A percentile compares a stretch with the other conserved stretches of the same genome.
Conservation (phyloP, 2,797 vertebrate genomes). For the Danio tinwini region DNA sequence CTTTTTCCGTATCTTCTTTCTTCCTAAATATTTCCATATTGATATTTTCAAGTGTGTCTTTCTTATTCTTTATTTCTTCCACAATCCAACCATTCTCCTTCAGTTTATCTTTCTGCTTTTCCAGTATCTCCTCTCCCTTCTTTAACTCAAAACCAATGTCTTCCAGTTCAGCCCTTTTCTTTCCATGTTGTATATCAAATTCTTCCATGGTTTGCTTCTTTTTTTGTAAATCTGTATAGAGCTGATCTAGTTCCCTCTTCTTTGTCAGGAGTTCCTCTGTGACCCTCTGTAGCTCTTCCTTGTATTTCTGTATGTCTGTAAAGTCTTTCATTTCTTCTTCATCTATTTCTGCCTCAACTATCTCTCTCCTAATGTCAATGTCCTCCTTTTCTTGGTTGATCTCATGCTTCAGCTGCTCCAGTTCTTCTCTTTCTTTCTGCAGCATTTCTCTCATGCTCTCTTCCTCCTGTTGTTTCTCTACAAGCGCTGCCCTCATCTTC, state of each 20-base stretch:
- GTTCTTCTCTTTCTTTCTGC: constrained; percentile 20
- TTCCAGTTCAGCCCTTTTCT: constrained; percentile 41
- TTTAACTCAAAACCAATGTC: constrained; percentile 29
- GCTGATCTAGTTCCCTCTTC: constrained; percentile 22
- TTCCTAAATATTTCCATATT: constrained; percentile 59
- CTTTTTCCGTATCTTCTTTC: constrained; percentile 26
- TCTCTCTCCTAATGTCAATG: background rate
- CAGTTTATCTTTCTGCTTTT: constrained; percentile 36
- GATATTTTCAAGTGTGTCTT: constrained; percentile 38
- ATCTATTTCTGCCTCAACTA: background rate
- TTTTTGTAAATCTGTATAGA: constrained; percentile 1
- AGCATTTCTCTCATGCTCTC: constrained; percentile 16
- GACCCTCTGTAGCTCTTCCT: constrained; percentile 19
- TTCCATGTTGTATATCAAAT: constrained; percentile 1
- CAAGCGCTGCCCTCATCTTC: constrained; percentile 8
- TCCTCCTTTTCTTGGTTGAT: constrained; percentile 21
- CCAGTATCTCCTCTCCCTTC: constrained; percentile 22
- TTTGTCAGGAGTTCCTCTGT: constrained; percentile 30
- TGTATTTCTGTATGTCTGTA: constrained; percentile 47
- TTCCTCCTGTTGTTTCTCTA: constrained; percentile 6
- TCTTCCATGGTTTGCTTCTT: constrained; percentile 27
- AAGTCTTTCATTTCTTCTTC: constrained; percentile 48
- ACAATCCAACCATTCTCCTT: constrained; percentile 18
- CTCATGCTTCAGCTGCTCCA: constrained; percentile 14
- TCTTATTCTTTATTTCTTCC: constrained; percentile 27